phyloP scores from a whole-genome alignment of 2,113 vertebrate species.

The Ondatra zibethicus region DNA sequence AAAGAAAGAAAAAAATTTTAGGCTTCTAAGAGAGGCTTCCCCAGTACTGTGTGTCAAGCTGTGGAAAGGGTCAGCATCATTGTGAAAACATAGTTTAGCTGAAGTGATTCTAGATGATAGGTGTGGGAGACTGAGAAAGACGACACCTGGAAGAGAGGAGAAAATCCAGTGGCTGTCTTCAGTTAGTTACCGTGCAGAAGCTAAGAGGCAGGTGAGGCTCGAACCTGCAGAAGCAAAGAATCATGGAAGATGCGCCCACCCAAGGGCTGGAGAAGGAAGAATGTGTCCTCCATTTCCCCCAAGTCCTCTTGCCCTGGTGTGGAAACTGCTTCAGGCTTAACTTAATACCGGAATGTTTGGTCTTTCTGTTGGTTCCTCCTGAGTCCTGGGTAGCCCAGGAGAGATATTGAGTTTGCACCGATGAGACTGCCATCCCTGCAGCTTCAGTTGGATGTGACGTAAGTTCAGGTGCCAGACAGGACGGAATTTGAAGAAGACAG shows the following conservation, averaged over 20 bases:
- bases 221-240: neutral
- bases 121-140: neutral
- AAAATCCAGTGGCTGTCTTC: neutral
- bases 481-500: neutral
- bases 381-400: neutral
- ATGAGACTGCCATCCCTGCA: no score
- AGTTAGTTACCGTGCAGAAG: neutral
- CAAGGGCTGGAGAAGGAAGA: neutral
- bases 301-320: no score
- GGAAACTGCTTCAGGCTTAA: neutral
- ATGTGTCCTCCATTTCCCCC: no score
- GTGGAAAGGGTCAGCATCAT: neutral
- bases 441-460: accelerated
- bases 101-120: neutral
- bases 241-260: no score
- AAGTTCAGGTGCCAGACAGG: neutral
- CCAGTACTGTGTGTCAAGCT: accelerated
- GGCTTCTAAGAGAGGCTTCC: neutral
- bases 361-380: neutral
- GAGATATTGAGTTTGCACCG: accelerated
- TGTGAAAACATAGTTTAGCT: neutral
- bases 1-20: neutral
- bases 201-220: neutral
- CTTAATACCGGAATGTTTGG: neutral
- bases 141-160: neutral